Base-by-base conservation (phyloP, 2,888 invertebrate species). In the Apantesis nais region DNA sequence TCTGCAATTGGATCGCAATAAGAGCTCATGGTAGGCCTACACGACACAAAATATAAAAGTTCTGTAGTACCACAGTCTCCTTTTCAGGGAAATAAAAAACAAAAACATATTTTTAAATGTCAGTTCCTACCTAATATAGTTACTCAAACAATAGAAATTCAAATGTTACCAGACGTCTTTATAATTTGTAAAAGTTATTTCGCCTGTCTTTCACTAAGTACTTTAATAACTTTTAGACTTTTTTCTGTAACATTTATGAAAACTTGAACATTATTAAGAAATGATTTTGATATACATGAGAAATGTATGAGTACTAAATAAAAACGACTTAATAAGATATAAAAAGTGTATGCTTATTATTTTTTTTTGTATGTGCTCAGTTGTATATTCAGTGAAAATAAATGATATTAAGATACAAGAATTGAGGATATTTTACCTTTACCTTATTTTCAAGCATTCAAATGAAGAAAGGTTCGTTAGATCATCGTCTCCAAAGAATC, bases 161-260 rank as follows among this genome's bases (percentile, higher is more conserved):
- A 72, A 72, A 72, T 70, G 68, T 62, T 64, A 67, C 68, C 64
- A 62, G 65, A 68, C 70, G 64, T 66, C 71, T 63, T 71, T 72
- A 70, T 71, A 58, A 70, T 29, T 74, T 58, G 70, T 66, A 74
- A 69, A 71, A 71, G 71, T 67, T 68, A 62, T 58, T 29, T 29
- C 14, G 58, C 25, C 1, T 29, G 58, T 29, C 55, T 58, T 58
- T 58, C 29, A 29, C 1, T 14, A 29, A 58, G 58, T 58, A 29
- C 58, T 58, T 16, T 14, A 58, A 58, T 29, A 29, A 55, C 7
- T 29, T 29, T 29, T 3, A 14, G 29, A 58, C 16, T 14, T 29
- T 58, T 58, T 58, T 58, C 16, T 29, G 58, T 58, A 58, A 58
- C 14, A 16, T 58, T 58, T 58, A 0, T 58, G 1, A 14, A 29